Percentiles rank a stretch among this genome's conserved stretches.
Evolutionary conservation across 2,888 invertebrate genomes (phyloP).

Genomic region (Laothoe populi): DNA sequence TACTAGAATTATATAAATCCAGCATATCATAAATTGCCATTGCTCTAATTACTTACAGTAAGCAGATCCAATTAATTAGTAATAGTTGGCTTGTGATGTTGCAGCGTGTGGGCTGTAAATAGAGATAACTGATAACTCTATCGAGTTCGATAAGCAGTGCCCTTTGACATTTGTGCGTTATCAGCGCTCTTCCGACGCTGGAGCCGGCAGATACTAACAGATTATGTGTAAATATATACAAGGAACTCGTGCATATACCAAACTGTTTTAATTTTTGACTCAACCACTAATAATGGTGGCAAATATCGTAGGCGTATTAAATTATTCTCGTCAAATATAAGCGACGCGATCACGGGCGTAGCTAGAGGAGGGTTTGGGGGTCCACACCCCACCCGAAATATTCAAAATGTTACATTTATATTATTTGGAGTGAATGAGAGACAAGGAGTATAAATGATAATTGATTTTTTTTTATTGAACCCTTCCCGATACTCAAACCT

Average conservation of each 20-base stretch:
- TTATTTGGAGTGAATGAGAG: no score
- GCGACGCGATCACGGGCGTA: no score
- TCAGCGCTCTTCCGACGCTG: conserved; percentile 47
- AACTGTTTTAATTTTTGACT: not conserved
- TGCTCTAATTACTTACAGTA: not conserved
- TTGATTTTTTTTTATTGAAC: no score
- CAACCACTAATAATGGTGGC: no score
- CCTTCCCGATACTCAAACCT: no score
- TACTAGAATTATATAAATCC: not conserved
- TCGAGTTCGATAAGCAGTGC: conserved; percentile 42
- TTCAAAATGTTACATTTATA: no score
- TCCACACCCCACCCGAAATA: no score
- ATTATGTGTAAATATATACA: conserved; percentile 14
- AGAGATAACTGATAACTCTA: conserved; percentile 38
- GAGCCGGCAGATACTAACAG: conserved; percentile 42
- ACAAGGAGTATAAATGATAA: no score
- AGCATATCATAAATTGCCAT: not conserved
- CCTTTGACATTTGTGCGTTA: conserved; percentile 62
- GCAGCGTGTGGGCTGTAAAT: conserved; percentile 29
- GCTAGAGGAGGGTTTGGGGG: no score
- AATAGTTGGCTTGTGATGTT: not conserved
- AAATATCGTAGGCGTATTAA: no score
- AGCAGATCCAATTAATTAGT: not conserved
- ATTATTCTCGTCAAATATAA: no score
- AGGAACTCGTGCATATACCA: not conserved